phyloP scores from a whole-genome alignment of 2,888 invertebrate genomes.

The Leptarthrus brevirostris region DNA sequence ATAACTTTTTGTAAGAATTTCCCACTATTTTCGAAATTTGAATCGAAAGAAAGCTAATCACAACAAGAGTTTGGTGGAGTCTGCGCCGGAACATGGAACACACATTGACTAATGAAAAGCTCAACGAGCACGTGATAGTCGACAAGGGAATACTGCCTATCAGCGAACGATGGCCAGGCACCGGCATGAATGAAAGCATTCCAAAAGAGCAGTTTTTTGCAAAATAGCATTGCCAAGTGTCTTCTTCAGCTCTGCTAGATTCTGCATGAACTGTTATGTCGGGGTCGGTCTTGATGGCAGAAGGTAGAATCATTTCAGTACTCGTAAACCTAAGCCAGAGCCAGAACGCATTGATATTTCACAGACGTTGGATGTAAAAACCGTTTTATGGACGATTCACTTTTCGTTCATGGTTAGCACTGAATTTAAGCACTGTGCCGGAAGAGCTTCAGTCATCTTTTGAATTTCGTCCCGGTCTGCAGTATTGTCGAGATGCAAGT shows the following conservation, averaged over 20 bases:
- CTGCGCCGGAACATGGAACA: background rate
- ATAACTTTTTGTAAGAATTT: background rate
- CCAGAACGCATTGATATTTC: slow-evolving; percentile 23
- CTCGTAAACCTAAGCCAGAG: too few species aligned
- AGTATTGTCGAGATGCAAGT: background rate
- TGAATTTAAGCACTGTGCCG: background rate
- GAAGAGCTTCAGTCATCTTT: slow-evolving; percentile 20
- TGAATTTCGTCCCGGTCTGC: slow-evolving; percentile 5
- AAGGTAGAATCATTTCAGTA: too few species aligned
- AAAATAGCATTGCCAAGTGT: background rate
- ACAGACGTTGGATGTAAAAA: slow-evolving; percentile 1
- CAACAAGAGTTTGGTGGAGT: background rate
- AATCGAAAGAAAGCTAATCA: background rate
- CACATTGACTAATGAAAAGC: background rate
- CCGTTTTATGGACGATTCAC: too few species aligned
- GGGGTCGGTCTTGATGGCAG: background rate
- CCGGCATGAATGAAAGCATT: background rate
- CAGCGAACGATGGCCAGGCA: background rate
- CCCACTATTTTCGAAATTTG: background rate
- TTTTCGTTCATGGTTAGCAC: background rate
- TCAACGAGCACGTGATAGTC: background rate
- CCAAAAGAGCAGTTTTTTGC: slow-evolving; percentile 14
- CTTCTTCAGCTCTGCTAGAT: background rate
- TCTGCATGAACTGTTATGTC: background rate
- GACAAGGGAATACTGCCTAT: too few species aligned